Conservation (phyloP, 2,888 invertebrate genomes). For the Eumacrocentrus americanus region DNA sequence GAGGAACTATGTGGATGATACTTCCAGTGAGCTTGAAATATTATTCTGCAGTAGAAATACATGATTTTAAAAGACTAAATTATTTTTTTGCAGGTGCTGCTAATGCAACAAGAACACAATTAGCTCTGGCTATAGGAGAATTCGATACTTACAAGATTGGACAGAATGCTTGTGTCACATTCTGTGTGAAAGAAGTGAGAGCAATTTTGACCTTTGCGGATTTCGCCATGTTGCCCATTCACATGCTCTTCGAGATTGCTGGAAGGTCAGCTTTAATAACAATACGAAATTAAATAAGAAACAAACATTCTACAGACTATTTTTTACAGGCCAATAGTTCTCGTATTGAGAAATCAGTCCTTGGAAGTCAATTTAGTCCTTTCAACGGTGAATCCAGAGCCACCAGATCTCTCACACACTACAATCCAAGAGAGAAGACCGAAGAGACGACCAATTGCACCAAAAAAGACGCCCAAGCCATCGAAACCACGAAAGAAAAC, state of each 20-base stretch:
- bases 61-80: too few species aligned
- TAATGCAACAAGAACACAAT: slow-evolving; percentile 78
- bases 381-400: slow-evolving; percentile 74
- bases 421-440: slow-evolving; percentile 55
- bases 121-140: slow-evolving; percentile 74
- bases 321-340: slow-evolving; percentile 72
- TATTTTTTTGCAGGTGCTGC: slow-evolving; percentile 64
- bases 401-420: slow-evolving; percentile 58
- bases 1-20: slow-evolving; percentile 79
- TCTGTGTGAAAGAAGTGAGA: slow-evolving; percentile 83
- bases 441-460: slow-evolving; percentile 43
- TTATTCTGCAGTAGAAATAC: too few species aligned
- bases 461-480: background rate
- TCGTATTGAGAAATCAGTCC: slow-evolving; percentile 74
- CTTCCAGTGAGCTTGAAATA: slow-evolving; percentile 62
- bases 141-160: slow-evolving; percentile 74
- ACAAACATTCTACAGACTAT: slow-evolving; percentile 10
- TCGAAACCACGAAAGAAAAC: slow-evolving; percentile 14
- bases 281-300: background rate
- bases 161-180: slow-evolving; percentile 76
- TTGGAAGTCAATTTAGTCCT: slow-evolving; percentile 83
- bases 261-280: slow-evolving; percentile 67
- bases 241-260: slow-evolving; percentile 76
- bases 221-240: slow-evolving; percentile 71
- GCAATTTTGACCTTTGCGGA: slow-evolving; percentile 83